Conservation (phyloP, 1,140 invertebrate species). For the Drosophila kepulauana region DNA sequence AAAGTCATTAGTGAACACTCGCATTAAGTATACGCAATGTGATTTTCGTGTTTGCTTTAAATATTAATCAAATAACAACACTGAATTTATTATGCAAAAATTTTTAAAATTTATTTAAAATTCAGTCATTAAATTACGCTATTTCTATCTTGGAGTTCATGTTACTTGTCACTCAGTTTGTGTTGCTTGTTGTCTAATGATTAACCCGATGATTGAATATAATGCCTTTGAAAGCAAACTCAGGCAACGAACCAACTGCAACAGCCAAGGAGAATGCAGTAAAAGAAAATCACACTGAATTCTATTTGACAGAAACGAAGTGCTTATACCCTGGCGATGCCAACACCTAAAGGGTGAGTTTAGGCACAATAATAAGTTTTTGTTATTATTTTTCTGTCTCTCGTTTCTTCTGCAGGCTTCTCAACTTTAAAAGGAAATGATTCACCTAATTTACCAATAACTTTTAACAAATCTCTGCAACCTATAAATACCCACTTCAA, state of each 20-base stretch:
- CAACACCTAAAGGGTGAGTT: not conserved
- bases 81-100: conserved; percentile 42
- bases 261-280: conserved; percentile 52
- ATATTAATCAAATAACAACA: conserved; percentile 5
- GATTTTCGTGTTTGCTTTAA: not conserved
- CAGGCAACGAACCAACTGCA: conserved; percentile 58
- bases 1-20: conserved; percentile 50
- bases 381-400: not conserved
- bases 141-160: not conserved
- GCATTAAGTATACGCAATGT: conserved; percentile 16
- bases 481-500: conserved; percentile 35
- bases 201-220: conserved; percentile 72
- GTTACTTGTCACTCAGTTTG: conserved; percentile 32
- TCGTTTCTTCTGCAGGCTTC: not conserved
- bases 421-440: not conserved
- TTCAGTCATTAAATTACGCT: not conserved
- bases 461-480: not conserved
- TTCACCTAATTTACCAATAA: not conserved
- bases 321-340: conserved; percentile 33
- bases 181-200: conserved; percentile 57
- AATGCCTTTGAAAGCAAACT: conserved; percentile 57
- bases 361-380: not conserved
- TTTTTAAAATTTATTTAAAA: conserved; percentile 38
- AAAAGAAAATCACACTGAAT: not conserved
- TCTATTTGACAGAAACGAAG: conserved; percentile 18